A percentile compares a stretch with the other conserved stretches of the same genome.
Conservation (phyloP, 1,140 invertebrate species). For the Carposina sasakii region DNA sequence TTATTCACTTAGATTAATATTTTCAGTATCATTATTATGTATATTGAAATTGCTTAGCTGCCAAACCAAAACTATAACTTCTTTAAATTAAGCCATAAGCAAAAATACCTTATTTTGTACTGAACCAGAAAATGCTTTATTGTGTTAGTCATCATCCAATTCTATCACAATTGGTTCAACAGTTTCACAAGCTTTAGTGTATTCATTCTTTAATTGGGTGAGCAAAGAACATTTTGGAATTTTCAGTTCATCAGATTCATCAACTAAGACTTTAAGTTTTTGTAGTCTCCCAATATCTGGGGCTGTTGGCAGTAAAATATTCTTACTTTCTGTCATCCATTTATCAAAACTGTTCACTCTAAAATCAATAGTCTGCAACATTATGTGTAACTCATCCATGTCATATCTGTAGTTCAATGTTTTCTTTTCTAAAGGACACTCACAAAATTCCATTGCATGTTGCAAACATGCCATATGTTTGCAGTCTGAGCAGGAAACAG, state of each 20-base stretch:
- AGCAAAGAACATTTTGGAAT: slow-evolving; percentile 67
- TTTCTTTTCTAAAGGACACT: slow-evolving; percentile 85
- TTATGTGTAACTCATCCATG: slow-evolving; percentile 91
- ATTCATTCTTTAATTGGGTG: slow-evolving; percentile 57
- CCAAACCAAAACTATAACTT: no score
- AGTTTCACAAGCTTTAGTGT: slow-evolving; percentile 53
- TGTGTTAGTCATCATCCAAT: slow-evolving; percentile 59
- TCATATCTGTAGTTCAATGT: slow-evolving; percentile 92
- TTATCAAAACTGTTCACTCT: slow-evolving; percentile 94
- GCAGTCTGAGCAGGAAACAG: slow-evolving; percentile 90
- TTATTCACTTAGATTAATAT: no score
- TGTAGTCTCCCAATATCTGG: slow-evolving; percentile 78
- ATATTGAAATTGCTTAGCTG: no score
- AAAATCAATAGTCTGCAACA: slow-evolving; percentile 91
- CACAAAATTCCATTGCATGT: slow-evolving; percentile 89
- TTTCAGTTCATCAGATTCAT: slow-evolving; percentile 66
- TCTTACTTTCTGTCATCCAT: slow-evolving; percentile 89
- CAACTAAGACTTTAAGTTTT: slow-evolving; percentile 73
- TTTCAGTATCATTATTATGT: no score
- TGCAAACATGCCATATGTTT: slow-evolving; percentile 89
- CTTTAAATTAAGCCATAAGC: no score
- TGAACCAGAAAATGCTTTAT: slow-evolving; percentile 21
- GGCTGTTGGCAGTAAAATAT: slow-evolving; percentile 84
- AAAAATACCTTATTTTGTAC: slow-evolving; percentile 26
- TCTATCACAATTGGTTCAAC: slow-evolving; percentile 66